Percentiles rank a stretch among this genome's conserved stretches.
phyloP scores from a whole-genome alignment of 1,140 invertebrate genomes.

The Zaprionus capensis region DNA sequence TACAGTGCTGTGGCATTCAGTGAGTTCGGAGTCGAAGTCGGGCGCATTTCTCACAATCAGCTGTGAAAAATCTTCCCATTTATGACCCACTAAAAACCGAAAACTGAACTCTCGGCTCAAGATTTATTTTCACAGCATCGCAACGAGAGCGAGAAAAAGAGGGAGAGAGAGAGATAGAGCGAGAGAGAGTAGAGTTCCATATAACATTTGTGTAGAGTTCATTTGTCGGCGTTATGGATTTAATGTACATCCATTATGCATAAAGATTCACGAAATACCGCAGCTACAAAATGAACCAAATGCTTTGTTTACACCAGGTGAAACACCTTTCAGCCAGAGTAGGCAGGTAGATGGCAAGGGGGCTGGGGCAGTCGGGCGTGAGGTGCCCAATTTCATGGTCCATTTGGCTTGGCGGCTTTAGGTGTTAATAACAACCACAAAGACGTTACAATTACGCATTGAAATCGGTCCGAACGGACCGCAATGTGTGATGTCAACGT shows the following conservation, averaged over 20 bases:
- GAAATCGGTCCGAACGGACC: slow-evolving; percentile 69
- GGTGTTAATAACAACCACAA: slow-evolving; percentile 80
- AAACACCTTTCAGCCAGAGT: slow-evolving; percentile 58
- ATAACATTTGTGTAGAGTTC: slow-evolving; percentile 48
- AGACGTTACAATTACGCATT: slow-evolving; percentile 82
- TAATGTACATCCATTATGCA: slow-evolving; percentile 80
- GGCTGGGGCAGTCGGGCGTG: not conserved
- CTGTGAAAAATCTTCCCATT: slow-evolving; percentile 81
- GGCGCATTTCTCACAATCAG: slow-evolving; percentile 75
- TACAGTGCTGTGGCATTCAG: slow-evolving; percentile 67
- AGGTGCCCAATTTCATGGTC: slow-evolving; percentile 64
- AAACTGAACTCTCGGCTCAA: slow-evolving; percentile 36
- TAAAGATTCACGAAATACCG: slow-evolving; percentile 79
- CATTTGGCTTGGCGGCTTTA: slow-evolving; percentile 62
- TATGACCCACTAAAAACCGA: slow-evolving; percentile 77
- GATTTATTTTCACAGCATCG: slow-evolving; percentile 7
- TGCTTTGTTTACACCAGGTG: slow-evolving; percentile 72
- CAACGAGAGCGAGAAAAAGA: not conserved
- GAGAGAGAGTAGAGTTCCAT: not conserved
- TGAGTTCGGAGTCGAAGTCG: slow-evolving; percentile 14
- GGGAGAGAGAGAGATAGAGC: not conserved
- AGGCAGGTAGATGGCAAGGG: not conserved
- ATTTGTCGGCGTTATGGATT: slow-evolving; percentile 72
- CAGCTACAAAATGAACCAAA: slow-evolving; percentile 53
- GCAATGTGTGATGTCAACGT: slow-evolving; percentile 75